Conservation (phyloP, 1,140 invertebrate genomes). For the Drosophila guanche region DNA sequence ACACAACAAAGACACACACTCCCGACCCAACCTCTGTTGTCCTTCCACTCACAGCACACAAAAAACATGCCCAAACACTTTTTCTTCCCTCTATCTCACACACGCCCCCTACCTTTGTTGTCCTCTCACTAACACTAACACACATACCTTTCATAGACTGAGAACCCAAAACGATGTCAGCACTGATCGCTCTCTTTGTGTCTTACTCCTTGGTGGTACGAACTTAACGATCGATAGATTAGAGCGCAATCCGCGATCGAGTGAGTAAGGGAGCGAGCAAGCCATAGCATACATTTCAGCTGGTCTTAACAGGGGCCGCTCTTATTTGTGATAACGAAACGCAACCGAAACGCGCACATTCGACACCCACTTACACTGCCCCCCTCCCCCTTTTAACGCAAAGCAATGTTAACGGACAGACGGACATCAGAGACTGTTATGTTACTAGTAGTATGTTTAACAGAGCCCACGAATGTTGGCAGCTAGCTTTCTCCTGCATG, state of each 20-base stretch:
- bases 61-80: neutral
- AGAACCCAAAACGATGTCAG: too few species aligned
- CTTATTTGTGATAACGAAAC: slow-evolving; percentile 44
- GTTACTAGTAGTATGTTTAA: too few species aligned
- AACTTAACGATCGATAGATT: slow-evolving; percentile 3
- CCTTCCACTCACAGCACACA: neutral
- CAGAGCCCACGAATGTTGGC: neutral
- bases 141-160: too few species aligned
- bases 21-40: neutral
- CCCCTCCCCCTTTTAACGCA: too few species aligned
- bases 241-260: neutral
- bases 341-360: slow-evolving; percentile 11
- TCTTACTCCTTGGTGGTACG: slow-evolving; percentile 1
- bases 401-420: too few species aligned
- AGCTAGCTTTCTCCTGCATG: slow-evolving; percentile 8
- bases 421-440: too few species aligned
- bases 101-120: too few species aligned
- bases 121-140: neutral
- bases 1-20: slow-evolving; percentile 4
- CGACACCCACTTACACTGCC: slow-evolving; percentile 3
- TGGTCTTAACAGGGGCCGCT: slow-evolving; percentile 7
- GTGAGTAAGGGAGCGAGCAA: slow-evolving; percentile 14
- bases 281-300: slow-evolving; percentile 15
- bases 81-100: too few species aligned
- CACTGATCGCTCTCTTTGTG: neutral